Percentiles rank a stretch among this genome's conserved stretches.
Conservation (phyloP, 2,888 invertebrate genomes). For the Conomelus anceps region DNA sequence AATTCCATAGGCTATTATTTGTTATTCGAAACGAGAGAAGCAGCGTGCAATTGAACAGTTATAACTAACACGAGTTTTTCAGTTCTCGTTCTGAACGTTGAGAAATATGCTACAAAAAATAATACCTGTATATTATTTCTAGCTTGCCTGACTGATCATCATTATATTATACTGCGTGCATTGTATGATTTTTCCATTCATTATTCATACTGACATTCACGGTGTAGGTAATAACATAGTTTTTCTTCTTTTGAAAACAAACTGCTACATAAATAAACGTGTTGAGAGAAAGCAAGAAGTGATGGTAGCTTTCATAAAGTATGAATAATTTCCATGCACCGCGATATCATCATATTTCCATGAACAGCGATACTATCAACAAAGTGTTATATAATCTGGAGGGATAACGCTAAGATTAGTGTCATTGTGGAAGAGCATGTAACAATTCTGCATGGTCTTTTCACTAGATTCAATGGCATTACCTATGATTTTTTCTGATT, state of each 20-base stretch:
- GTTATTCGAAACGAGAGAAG: background rate
- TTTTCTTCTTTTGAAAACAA: background rate
- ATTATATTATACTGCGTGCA: background rate
- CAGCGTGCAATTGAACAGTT: background rate
- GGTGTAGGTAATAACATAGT: background rate
- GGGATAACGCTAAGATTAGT: background rate
- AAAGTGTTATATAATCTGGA: background rate
- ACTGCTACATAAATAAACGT: background rate
- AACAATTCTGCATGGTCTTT: too few species aligned
- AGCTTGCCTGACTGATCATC: background rate
- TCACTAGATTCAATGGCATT: too few species aligned
- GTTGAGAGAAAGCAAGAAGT: background rate
- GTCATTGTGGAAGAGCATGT: background rate
- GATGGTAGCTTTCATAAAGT: background rate
- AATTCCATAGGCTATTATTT: background rate
- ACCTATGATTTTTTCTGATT: too few species aligned
- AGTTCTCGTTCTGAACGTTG: background rate
- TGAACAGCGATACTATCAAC: background rate
- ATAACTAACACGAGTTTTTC: background rate
- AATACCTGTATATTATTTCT: background rate
- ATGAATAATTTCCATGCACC: background rate
- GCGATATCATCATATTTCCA: too few species aligned
- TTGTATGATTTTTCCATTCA: background rate
- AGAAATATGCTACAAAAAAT: background rate
- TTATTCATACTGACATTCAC: background rate